phyloP scores from a whole-genome alignment of 2,888 invertebrate species.

The Scaptomyza tumidula region DNA sequence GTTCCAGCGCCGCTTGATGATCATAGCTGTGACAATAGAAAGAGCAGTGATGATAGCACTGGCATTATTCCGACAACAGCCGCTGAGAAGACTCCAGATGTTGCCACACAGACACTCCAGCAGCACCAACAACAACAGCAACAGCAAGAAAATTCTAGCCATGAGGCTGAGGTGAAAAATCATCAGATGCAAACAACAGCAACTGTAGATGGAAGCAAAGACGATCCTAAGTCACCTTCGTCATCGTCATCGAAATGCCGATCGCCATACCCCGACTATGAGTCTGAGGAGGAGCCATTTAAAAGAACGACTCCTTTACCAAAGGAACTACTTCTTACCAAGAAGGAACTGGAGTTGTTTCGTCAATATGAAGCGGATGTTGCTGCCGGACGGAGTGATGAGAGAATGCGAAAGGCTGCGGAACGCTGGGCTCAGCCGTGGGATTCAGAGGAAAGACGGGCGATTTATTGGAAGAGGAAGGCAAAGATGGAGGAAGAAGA shows the following conservation, averaged over 20 bases:
- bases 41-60: background rate
- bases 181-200: background rate
- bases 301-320: background rate
- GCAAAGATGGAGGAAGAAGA: no score
- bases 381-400: background rate
- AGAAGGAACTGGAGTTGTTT: background rate
- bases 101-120: background rate
- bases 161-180: background rate
- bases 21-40: background rate
- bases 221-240: background rate
- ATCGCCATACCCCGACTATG: background rate
- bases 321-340: background rate
- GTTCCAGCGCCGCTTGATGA: constrained; percentile 2
- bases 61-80: background rate
- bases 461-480: background rate
- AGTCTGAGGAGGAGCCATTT: background rate
- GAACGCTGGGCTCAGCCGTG: constrained; percentile 1
- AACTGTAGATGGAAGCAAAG: background rate
- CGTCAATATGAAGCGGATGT: background rate
- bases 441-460: no score
- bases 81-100: background rate
- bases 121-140: background rate
- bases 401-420: background rate
- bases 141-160: no score
- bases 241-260: background rate